A percentile compares a stretch with the other conserved stretches of the same genome.
Evolutionary conservation across 2,113 vertebrate species (phyloP).

Genomic region (Caloenas nicobarica): DNA sequence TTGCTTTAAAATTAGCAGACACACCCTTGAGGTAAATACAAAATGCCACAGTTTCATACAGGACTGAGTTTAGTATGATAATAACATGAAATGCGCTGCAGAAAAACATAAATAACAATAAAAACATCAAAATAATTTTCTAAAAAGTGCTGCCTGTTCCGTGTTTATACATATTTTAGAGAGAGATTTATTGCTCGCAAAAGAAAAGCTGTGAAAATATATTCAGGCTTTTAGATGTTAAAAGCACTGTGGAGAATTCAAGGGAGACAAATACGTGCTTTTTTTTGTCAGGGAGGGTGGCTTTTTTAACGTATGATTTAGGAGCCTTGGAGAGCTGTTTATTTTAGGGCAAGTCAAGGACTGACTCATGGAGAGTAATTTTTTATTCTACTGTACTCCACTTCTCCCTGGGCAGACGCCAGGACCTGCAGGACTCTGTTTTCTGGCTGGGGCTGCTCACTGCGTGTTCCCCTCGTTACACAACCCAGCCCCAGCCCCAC

Average conservation of each 20-base stretch:
- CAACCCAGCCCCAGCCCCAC: background rate
- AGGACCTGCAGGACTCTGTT: background rate
- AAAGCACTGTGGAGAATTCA: background rate
- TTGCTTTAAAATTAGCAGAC: conserved; percentile 25
- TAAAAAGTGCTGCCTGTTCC: background rate
- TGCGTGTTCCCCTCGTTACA: background rate
- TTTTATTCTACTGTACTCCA: background rate
- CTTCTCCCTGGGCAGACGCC: background rate
- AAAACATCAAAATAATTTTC: background rate
- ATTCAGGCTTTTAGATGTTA: background rate
- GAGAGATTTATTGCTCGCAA: background rate
- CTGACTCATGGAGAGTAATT: background rate
- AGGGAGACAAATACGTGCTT: background rate
- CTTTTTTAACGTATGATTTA: background rate
- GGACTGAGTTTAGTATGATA: background rate
- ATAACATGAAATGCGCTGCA: background rate
- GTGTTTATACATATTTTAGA: background rate
- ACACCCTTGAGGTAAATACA: background rate
- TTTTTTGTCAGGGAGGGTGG: background rate
- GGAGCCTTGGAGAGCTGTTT: background rate
- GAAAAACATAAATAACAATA: background rate
- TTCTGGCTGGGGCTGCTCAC: background rate
- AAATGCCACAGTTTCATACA: conserved; percentile 11
- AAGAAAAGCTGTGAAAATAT: background rate
- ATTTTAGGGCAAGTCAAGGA: background rate